Conservation (phyloP, 1,140 invertebrate genomes). For the Araneus ventricosus region DNA sequence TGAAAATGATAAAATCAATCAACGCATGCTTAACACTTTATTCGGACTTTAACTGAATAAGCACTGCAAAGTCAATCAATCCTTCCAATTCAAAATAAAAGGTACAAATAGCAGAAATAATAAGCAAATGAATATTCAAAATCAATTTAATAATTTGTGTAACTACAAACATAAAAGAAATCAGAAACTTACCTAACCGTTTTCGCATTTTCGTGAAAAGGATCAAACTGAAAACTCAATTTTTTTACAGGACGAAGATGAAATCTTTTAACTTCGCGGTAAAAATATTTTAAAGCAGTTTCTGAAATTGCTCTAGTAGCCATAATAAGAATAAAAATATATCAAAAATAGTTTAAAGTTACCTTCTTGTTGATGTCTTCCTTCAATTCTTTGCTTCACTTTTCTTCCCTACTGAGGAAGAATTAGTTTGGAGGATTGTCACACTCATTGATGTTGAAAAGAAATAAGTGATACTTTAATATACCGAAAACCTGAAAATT, state of each 20-base stretch:
- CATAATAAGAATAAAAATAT: constrained; percentile 17
- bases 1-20: no score
- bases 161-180: background rate
- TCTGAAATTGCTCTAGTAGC: background rate
- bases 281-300: constrained; percentile 13
- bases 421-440: background rate
- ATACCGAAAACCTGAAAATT: background rate
- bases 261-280: constrained; percentile 83
- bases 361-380: constrained; percentile 8
- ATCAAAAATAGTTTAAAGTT: background rate
- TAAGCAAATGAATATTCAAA: no score
- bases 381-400: background rate
- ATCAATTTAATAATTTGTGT: background rate
- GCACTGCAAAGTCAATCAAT: no score
- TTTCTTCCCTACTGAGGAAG: background rate
- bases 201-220: constrained; percentile 86
- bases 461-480: background rate
- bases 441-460: no score
- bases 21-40: no score
- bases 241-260: constrained; percentile 89
- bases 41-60: no score
- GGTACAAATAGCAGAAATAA: no score
- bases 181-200: constrained; percentile 85
- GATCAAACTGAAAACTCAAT: constrained; percentile 90
- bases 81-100: no score